Percentiles rank a stretch among this genome's conserved stretches.
These are phyloP conservation scores for Drosophila sp. DNA, from an alignment of 1,140 invertebrate species.

Conservation along the genomic window DNA sequence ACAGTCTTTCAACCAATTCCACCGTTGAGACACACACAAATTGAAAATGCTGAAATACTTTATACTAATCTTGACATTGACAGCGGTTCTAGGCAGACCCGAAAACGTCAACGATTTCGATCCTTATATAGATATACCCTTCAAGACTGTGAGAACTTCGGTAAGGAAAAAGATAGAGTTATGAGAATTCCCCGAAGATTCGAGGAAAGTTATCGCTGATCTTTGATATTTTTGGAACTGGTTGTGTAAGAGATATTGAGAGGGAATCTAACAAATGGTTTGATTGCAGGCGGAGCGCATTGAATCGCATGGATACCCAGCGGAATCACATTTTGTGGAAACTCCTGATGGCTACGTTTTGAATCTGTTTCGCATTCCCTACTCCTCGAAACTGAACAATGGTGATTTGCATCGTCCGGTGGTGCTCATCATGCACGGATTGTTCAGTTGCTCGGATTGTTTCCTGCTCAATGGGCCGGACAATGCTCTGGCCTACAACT, in stretches of 20 bases:
- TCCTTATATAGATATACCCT: conserved; percentile 68
- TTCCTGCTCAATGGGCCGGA: conserved; percentile 88
- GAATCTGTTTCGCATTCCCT: conserved; percentile 84
- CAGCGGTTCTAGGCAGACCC: conserved; percentile 13
- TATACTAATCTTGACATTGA: conserved; percentile 36
- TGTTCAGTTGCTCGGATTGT: conserved; percentile 90
- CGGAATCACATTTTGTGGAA: conserved; percentile 84
- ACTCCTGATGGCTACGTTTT: conserved; percentile 85
- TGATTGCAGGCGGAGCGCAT: conserved; percentile 70
- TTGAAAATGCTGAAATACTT: conserved; percentile 35
- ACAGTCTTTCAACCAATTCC: conserved; percentile 30
- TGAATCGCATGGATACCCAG: conserved; percentile 83
- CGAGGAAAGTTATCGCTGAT: not conserved
- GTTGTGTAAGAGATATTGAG: not conserved
- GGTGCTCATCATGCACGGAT: conserved; percentile 90
- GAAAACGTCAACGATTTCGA: conserved; percentile 30
- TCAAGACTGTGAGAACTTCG: conserved; percentile 64
- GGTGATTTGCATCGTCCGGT: conserved; percentile 69
- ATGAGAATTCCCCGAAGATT: not conserved
- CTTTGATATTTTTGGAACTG: not conserved
- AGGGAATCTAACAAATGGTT: not conserved
- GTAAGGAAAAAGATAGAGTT: conserved; percentile 23
- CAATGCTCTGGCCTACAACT: conserved; percentile 84
- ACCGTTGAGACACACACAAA: conserved; percentile 12
- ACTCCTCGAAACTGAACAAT: conserved; percentile 63